Base-by-base conservation (phyloP, 2,113 vertebrate species). In the Chaetodon auriga region DNA sequence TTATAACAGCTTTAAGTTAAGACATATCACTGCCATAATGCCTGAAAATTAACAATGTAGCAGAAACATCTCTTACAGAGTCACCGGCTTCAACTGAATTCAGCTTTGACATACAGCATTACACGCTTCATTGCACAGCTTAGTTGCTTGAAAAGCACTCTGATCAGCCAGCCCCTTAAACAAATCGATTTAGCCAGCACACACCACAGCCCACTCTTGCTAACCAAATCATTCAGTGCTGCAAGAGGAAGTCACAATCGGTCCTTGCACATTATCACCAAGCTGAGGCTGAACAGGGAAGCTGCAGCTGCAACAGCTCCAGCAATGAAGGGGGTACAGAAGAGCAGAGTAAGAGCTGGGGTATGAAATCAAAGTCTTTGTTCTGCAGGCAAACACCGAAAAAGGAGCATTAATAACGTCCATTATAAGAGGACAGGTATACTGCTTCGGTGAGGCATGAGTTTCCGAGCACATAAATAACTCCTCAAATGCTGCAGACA, bases 371-470 rank as follows among this genome's bases (percentile, higher is more conserved):
- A 84, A 88, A 80, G 77, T 75, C 80, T 88, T 81, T 90, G 78
- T 87, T 88, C 75, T 89, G 81, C 65, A 78, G 75, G 66, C 30
- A 70, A 74, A 83, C 79, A 18, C 21, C 68, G 78, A 58, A 78
- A 85, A 90, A 79, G 79, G 51, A 36, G 62, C 71, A 94, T 87
- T 74, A 84, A 90, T 79, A 83, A 82, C 48, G 62, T 64, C 87
- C 63, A 86, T 82, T 90, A 83, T 77, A 75, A 86, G 25, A 65
- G 58, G 90, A 93, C 90, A 89, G 91, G 35, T 90, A 89, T 79
- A 90, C 69, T 90, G 71, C 86, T 61, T 55, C 64, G 66, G 48
- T 45, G 63, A 82, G 71, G 48, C 49, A 82, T 79, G 78, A 61
- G 55, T 86, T 92, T 90, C 72, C 41, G 12, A 75, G 69, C 13